Conservation (phyloP, 2,797 vertebrate species). For the Octomys mimax region DNA sequence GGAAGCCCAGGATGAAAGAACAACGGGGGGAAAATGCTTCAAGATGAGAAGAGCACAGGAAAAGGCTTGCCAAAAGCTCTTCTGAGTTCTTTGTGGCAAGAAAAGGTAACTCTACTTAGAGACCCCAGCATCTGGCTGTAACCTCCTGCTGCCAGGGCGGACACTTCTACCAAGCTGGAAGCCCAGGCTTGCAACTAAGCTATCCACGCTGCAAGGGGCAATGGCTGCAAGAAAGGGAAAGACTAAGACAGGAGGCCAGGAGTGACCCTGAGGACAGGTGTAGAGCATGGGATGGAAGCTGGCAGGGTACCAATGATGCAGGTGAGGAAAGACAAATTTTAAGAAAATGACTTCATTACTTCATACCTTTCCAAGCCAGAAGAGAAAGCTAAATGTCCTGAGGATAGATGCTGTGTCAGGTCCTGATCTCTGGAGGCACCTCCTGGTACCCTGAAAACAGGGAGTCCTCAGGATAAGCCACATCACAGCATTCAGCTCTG, state of each 20-base stretch:
- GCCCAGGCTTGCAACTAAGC: background rate
- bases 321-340: background rate
- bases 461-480: background rate
- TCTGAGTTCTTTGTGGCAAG: no score
- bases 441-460: background rate
- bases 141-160: background rate
- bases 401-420: background rate
- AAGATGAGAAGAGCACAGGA: background rate
- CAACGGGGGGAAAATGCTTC: background rate
- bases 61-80: background rate
- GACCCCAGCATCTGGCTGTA: background rate
- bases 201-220: rapidly evolving
- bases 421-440: background rate
- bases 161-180: background rate
- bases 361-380: no score
- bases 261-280: background rate
- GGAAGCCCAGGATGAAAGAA: background rate
- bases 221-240: background rate
- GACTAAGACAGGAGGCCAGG: background rate
- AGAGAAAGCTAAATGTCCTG: background rate
- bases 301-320: rapidly evolving
- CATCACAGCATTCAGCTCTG: background rate
- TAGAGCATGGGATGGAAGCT: background rate
- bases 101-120: background rate
- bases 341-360: background rate